phyloP scores from a whole-genome alignment of 2,797 vertebrate genomes.

The Bovichtus diacanthus region DNA sequence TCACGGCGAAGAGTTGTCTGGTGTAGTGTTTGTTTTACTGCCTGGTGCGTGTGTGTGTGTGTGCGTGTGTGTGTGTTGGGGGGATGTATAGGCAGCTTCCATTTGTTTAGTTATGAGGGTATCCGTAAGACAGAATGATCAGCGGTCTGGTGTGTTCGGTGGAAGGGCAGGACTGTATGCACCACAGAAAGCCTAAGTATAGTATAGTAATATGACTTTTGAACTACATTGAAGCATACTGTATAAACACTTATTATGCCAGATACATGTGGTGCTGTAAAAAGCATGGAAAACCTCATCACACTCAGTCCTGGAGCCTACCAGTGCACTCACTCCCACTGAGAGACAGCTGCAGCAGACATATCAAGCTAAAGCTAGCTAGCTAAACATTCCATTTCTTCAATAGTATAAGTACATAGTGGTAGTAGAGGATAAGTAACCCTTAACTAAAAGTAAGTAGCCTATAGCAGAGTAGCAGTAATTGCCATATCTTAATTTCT shows the following conservation, averaged over 20 bases:
- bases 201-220: too few species aligned
- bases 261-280: background rate
- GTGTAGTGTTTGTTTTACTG: slow-evolving; percentile 24
- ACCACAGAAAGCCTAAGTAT: background rate
- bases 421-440: background rate
- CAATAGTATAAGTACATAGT: background rate
- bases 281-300: background rate
- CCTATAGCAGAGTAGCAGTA: background rate
- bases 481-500: background rate
- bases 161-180: background rate
- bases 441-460: background rate
- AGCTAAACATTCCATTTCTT: background rate
- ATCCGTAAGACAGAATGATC: background rate
- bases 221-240: background rate
- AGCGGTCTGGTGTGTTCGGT: background rate
- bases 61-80: slow-evolving; percentile 15
- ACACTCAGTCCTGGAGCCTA: background rate
- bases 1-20: slow-evolving; percentile 52
- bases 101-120: slow-evolving; percentile 22
- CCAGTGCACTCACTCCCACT: background rate
- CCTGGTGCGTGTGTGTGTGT: slow-evolving; percentile 15
- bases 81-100: background rate
- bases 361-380: background rate
- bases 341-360: background rate
- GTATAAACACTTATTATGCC: background rate